Evolutionary conservation across 2,797 vertebrate genomes (phyloP), one percentile per base, ranked within the genome.

Genomic region (Knipowitschia caucasica): DNA sequence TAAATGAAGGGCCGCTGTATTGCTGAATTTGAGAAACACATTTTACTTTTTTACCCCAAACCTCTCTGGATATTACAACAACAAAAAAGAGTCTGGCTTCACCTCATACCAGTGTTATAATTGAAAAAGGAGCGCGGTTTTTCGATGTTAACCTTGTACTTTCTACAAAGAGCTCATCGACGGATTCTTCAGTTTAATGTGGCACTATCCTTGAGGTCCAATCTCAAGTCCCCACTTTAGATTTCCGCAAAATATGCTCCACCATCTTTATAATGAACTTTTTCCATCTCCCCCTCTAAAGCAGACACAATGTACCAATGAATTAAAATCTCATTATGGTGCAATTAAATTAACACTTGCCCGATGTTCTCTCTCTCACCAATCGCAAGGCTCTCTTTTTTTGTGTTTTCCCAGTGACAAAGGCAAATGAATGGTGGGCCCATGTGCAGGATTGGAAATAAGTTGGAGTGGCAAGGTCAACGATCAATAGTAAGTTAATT

Each of bases 401-500:
- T 24, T 35, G 50, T 39, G 20, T 64, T 73, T 61, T 31, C 43
- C 42, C n/a, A n/a, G 53, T 64, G 46, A 53, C 67, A 60, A 71
- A 64, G 50, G 53, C 42, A 60, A 59, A 61, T 59, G 53, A 75
- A 71, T 71, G 56, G 67, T 58, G 66, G 67, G 55, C 56, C 36
- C 53, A 72, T 56, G 66, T 69, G 70, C 64, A 67, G 75, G 74
- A 80, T 23, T 77, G 76, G 75, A 85, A 86, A 78, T 80, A 81
- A 75, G 68, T 85, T 84, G 73, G 82, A 84, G 81, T 75, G 68
- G 65, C 67, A 54, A 80, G 84, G 84, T 77, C 77, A 77, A 61
- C 54, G 59, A 90, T 90, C 88, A 88, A 90, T 90, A 73, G 64
- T 72, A 87, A 86, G 86, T 89, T 90, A 88, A 91, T 90, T 88